phyloP scores from a whole-genome alignment of 2,797 vertebrate genomes.

The Sparidentex hasta region DNA sequence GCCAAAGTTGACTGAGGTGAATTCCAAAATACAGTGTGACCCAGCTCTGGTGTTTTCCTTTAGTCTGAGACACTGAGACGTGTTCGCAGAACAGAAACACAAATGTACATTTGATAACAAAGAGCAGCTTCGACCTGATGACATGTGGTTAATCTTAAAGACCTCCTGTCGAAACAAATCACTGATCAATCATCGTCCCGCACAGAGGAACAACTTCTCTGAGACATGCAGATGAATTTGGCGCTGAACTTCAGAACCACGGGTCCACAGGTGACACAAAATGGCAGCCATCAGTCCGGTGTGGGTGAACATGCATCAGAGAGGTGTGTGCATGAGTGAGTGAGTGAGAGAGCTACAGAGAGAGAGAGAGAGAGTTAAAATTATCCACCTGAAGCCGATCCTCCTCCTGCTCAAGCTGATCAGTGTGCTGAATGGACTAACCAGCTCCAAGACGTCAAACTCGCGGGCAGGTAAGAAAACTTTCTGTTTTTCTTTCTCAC shows the following conservation, averaged over 20 bases:
- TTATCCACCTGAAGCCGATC: constrained; percentile 82
- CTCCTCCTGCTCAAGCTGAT: constrained; percentile 81
- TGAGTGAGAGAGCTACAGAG: constrained; percentile 1
- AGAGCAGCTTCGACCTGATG: neutral
- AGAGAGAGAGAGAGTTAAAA: constrained; percentile 71
- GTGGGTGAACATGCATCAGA: neutral
- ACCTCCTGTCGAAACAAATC: neutral
- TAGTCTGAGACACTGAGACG: neutral
- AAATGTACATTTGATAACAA: too few relatives aligned
- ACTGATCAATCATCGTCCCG: neutral
- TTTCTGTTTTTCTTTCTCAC: constrained; percentile 12
- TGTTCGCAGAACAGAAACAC: neutral
- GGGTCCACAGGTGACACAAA: neutral
- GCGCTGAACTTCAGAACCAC: neutral
- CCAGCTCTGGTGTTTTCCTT: constrained; percentile 14
- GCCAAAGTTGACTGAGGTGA: constrained; percentile 14
- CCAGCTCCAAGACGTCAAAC: constrained; percentile 52
- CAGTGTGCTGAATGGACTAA: constrained; percentile 74
- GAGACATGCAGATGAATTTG: too few relatives aligned
- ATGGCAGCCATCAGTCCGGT: neutral
- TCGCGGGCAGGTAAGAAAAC: constrained; percentile 73
- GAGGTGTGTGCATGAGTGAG: constrained; percentile 4
- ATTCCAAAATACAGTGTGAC: constrained; percentile 37
- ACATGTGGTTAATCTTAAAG: too few relatives aligned
- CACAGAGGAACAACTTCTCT: neutral